Evolutionary conservation across 2,888 invertebrate genomes (phyloP), one percentile per base, ranked within the genome.

Genomic region (Sepiola atlantica): DNA sequence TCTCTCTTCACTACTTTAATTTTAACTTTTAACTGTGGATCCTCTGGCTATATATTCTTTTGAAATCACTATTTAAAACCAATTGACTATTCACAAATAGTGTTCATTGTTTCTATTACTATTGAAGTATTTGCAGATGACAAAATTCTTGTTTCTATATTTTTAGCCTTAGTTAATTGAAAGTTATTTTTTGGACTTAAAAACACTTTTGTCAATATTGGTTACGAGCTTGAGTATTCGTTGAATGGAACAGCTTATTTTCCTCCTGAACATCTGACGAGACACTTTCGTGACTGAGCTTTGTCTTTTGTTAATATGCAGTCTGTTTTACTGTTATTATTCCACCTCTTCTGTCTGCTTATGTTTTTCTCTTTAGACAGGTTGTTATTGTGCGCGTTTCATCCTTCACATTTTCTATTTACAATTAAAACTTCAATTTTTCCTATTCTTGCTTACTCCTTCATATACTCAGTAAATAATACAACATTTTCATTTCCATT

Each of bases 221-320:
- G n/a, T 77, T 14, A n/a, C 77, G n/a, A 16, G 32, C 3, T 21
- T 77, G n/a, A 77, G 77, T 4, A 77, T 77, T 32, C n/a, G 14
- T n/a, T 77, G 32, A 77, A 77, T n/a, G n/a, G n/a, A 77, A 77
- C 45, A 77, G 77, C n/a, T 77, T 77, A 77, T 77, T 77, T 77
- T 77, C n/a, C 77, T 77, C n/a, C 20, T 77, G 77, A 77, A 77
- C 77, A 77, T 77, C 77, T 77, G 77, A 77, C n/a, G 77, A 77
- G n/a, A 77, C n/a, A 77, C 77, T 61, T 61, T 77, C 2, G 2
- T 45, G 45, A 77, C 77, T n/a, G 28, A 77, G 77, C 77, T 77
- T 77, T 77, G 32, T n/a, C 77, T 77, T n/a, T 10, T 20, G 61
- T 61, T 61, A n/a, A n/a, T 18, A 77, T 77, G 32, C 77, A n/a